These are phyloP conservation scores for Anoplopoma fimbria DNA, from an alignment of 2,113 vertebrate species.

Conservation along the genomic window DNA sequence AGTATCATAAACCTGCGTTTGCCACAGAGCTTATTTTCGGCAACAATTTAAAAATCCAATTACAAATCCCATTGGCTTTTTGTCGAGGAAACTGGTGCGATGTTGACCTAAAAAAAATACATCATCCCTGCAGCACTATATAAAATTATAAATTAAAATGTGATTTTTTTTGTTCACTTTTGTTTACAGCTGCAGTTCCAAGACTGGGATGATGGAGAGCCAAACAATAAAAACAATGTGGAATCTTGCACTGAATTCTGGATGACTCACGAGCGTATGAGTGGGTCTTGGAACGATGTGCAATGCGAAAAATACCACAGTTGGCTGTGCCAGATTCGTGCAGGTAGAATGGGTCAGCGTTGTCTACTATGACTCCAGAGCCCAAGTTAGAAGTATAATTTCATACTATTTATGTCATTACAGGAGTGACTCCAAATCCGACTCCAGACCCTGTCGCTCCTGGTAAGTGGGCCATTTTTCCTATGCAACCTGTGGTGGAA, in stretches of 20 bases:
- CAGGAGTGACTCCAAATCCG: conserved; percentile 84
- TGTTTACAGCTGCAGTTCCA: conserved; percentile 84
- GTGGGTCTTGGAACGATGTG: conserved; percentile 85
- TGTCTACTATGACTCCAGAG: background rate
- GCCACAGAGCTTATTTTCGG: background rate
- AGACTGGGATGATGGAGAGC: conserved; percentile 89
- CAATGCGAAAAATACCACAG: conserved; percentile 83
- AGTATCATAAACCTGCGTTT: background rate
- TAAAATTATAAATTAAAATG: background rate
- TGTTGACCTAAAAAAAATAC: background rate
- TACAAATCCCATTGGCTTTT: background rate
- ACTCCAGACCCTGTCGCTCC: conserved; percentile 80
- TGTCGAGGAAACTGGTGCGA: background rate
- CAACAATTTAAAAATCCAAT: background rate
- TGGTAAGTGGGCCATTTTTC: conserved; percentile 76
- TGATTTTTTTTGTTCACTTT: conserved; percentile 42
- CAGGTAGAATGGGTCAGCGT: conserved; percentile 80
- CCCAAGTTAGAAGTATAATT: background rate
- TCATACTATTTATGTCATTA: conserved; percentile 39
- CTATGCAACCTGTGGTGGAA: no score
- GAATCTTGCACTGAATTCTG: conserved; percentile 86
- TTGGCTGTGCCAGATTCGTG: conserved; percentile 90
- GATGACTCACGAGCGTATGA: rapidly evolving
- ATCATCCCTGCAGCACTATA: background rate
- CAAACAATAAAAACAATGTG: conserved; percentile 88